Evolutionary conservation across 2,113 vertebrate species (phyloP).

Genomic region (Anguilla rostrata): DNA sequence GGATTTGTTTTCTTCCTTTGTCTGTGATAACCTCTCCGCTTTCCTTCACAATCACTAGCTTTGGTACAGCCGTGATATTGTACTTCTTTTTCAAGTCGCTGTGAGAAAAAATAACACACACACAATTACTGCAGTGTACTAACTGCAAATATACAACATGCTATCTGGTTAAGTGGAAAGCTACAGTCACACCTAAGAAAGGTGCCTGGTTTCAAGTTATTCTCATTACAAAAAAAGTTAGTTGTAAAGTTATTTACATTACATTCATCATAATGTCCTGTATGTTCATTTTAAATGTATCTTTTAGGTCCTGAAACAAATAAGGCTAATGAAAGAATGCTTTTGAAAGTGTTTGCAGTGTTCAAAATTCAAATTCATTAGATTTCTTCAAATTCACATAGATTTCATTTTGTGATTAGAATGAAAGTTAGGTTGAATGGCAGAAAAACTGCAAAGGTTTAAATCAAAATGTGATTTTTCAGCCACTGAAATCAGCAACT

Average conservation of each 20-base stretch:
- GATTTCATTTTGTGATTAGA: background rate
- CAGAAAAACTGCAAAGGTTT: background rate
- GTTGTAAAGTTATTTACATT: too few species aligned
- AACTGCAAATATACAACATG: background rate
- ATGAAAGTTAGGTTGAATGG: too few species aligned
- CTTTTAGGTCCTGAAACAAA: too few species aligned
- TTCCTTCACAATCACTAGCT: slow-evolving; percentile 93
- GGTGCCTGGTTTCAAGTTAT: too few species aligned
- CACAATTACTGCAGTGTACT: background rate
- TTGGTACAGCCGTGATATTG: slow-evolving; percentile 86
- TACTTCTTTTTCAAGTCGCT: slow-evolving; percentile 90
- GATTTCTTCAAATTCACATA: background rate
- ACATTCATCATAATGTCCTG: too few species aligned
- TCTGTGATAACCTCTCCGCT: slow-evolving; percentile 92
- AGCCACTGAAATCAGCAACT: too few species aligned
- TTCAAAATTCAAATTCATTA: too few species aligned
- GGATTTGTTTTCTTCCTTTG: slow-evolving; percentile 91
- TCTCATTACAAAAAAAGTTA: too few species aligned
- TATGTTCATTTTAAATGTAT: too few species aligned
- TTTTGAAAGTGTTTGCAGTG: too few species aligned
- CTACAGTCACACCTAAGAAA: background rate
- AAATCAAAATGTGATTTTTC: too few species aligned
- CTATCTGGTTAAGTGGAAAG: background rate
- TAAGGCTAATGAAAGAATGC: too few species aligned
- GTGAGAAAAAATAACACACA: slow-evolving; percentile 30